Conservation (phyloP, 1,140 invertebrate species). For the Drosophila watanabei region DNA sequence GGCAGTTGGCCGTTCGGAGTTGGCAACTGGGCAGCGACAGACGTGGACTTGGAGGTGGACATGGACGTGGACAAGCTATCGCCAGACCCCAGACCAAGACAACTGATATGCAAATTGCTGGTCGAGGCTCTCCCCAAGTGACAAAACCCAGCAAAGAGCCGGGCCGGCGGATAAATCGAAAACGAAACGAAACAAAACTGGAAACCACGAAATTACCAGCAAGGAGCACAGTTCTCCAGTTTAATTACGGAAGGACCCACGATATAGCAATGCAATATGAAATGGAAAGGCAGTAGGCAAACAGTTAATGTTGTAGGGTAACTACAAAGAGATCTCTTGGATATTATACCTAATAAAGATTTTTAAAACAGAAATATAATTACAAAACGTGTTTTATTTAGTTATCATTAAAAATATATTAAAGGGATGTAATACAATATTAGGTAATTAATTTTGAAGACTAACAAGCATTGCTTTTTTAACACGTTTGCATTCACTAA, state of each 20-base stretch:
- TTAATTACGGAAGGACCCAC: slow-evolving; percentile 57
- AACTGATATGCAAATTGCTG: slow-evolving; percentile 81
- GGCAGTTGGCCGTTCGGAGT: slow-evolving; percentile 24
- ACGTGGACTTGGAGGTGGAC: slow-evolving; percentile 22
- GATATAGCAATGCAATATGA: slow-evolving; percentile 22
- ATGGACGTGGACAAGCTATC: slow-evolving; percentile 47
- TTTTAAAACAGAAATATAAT: neutral
- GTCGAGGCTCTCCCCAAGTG: slow-evolving; percentile 60
- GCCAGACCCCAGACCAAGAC: slow-evolving; percentile 53
- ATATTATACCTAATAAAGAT: neutral
- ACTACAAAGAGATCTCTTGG: too few species aligned
- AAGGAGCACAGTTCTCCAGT: slow-evolving; percentile 24
- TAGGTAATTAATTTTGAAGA: neutral
- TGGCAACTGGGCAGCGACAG: slow-evolving; percentile 46
- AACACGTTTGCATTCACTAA: neutral
- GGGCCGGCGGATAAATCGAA: slow-evolving; percentile 21
- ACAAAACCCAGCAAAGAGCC: slow-evolving; percentile 44
- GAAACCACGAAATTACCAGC: slow-evolving; percentile 54
- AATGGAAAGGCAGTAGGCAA: slow-evolving; percentile 40
- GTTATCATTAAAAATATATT: neutral
- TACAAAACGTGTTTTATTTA: neutral
- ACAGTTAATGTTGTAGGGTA: neutral
- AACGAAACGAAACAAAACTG: slow-evolving; percentile 44
- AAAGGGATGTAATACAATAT: neutral
- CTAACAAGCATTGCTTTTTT: neutral